A percentile compares a stretch with the other conserved stretches of the same genome.
phyloP scores from a whole-genome alignment of 1,140 invertebrate species.

The Drepana arcuata region DNA sequence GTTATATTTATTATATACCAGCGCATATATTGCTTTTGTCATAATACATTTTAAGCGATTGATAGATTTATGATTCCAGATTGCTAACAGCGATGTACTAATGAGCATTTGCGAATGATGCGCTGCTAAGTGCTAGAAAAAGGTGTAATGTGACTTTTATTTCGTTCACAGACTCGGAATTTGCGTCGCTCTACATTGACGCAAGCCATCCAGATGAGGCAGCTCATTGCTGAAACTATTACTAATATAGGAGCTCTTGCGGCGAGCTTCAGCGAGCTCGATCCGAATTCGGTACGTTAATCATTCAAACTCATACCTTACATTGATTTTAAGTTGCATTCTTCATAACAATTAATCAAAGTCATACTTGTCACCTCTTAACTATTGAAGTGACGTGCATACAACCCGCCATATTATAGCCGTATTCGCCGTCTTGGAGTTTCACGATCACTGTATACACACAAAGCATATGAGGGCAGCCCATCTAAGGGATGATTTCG shows the following conservation, averaged over 20 bases:
- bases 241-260: conserved; percentile 84
- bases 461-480: no score
- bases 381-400: no score
- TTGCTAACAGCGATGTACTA: conserved; percentile 14
- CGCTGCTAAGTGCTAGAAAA: no score
- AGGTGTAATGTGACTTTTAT: no score
- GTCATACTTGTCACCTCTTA: no score
- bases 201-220: conserved; percentile 90
- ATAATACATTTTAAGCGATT: not conserved
- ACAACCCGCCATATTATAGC: no score
- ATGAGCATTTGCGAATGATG: conserved; percentile 14
- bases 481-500: no score
- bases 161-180: conserved; percentile 74
- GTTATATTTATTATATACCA: no score
- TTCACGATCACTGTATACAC: no score
- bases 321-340: not conserved
- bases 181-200: conserved; percentile 91
- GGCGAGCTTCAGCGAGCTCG: conserved; percentile 39
- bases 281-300: conserved; percentile 44
- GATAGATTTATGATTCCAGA: conserved; percentile 3
- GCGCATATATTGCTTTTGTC: no score
- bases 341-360: no score
- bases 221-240: conserved; percentile 92
- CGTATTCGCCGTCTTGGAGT: no score
- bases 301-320: not conserved